Evolutionary conservation across 2,888 invertebrate species (phyloP), one percentile per base, ranked within the genome.

Genomic region (Magallana nippona): DNA sequence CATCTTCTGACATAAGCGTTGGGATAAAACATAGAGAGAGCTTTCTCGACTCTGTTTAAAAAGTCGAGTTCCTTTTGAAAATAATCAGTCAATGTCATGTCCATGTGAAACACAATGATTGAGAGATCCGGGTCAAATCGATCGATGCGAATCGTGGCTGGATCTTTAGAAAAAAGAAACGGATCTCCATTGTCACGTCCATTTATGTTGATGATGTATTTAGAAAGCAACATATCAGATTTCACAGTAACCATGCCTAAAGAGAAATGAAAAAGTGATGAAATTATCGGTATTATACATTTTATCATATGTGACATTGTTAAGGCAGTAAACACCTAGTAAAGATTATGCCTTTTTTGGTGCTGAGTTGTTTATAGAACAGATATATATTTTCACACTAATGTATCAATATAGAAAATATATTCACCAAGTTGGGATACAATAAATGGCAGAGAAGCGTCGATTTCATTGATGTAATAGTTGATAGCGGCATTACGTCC

Each of bases 81-180:
- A 82, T 89, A 92, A 17, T 85, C 82, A 1, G 86, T 62, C 55
- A 86, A 86, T 84, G 83, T 88, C 62, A 90, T 88, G 44, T 79
- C 77, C 78, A 90, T 85, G 78, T 85, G 82, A 78, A 89, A 88
- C 2, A 84, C 87, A 1, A 90, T 85, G 8, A 88, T 85, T 71
- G 87, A 85, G 0, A 58, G 57, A 27, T 88, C 86, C 10, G 92
- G 92, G 11, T 88, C 82, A 82, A 90, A 92, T 5, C 92, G 90
- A 84, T 92, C 92, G 15, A 92, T 88, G 78, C 91, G 85, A 11
- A 92, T 71, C n/a, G 88, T 88, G 5, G 90, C 88, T 13, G 88
- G 85, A 2, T 89, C 87, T 56, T 81, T 79, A 1, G 91, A 85
- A 0, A 83, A 85, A 5, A 44, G 79, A 5, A 85, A 11, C 0